phyloP scores from a whole-genome alignment of 2,888 invertebrate species.

The Elaeidobius kamerunicus region DNA sequence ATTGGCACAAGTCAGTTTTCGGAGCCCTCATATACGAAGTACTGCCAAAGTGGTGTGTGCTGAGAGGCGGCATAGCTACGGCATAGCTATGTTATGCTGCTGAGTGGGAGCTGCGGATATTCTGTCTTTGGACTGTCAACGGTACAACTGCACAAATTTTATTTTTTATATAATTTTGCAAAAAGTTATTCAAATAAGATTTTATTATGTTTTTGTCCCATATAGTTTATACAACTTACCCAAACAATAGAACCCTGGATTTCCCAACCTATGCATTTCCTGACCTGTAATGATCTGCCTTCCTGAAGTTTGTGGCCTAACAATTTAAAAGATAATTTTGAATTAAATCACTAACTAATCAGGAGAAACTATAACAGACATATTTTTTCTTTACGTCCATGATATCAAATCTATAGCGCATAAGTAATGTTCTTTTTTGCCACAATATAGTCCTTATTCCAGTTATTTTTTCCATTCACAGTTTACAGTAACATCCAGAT shows the following conservation, averaged over 20 bases:
- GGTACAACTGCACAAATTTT: conserved; percentile 45
- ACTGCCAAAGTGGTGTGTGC: conserved; percentile 41
- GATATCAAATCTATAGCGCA: too few relatives aligned
- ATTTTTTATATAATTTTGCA: conserved; percentile 26
- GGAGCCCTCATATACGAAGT: conserved; percentile 49
- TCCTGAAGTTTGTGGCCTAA: too few relatives aligned
- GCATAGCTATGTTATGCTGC: conserved; percentile 32
- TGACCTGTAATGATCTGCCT: too few relatives aligned
- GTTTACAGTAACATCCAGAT: too few relatives aligned
- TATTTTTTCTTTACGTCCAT: too few relatives aligned
- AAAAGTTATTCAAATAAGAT: conserved; percentile 22
- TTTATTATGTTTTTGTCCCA: conserved; percentile 12
- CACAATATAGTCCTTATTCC: too few relatives aligned
- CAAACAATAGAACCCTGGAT: too few relatives aligned
- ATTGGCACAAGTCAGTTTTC: conserved; percentile 46
- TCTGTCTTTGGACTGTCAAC: conserved; percentile 47
- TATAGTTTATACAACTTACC: conserved; percentile 10
- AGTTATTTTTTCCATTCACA: too few relatives aligned
- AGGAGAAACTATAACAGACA: too few relatives aligned
- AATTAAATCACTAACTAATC: too few relatives aligned
- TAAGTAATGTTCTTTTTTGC: too few relatives aligned
- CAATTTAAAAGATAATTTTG: too few relatives aligned
- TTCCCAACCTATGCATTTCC: neutral
- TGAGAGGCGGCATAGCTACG: conserved; percentile 36
- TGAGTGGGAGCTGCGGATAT: conserved; percentile 45